phyloP scores from a whole-genome alignment of 2,888 invertebrate species.

The Rhagonycha lutea region DNA sequence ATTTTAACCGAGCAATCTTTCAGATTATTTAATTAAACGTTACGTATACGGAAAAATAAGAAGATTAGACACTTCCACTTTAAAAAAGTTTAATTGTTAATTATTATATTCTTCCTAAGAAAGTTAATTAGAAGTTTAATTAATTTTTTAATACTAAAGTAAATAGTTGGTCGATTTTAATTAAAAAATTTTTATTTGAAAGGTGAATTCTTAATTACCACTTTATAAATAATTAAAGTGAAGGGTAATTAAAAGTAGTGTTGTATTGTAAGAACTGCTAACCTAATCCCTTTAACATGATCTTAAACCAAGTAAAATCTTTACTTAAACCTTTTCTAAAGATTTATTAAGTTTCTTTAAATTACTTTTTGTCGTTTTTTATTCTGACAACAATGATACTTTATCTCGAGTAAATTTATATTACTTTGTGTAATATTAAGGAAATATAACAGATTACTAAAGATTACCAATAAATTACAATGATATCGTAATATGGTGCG shows the following conservation, averaged over 20 bases:
- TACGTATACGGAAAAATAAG: not conserved
- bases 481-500: no score
- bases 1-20: not conserved
- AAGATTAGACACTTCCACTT: not conserved
- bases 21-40: not conserved
- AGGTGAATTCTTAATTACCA: not conserved
- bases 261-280: not conserved
- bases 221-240: not conserved
- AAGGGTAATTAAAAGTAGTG: not conserved
- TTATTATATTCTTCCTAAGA: not conserved
- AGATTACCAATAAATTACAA: not conserved
- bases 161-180: not conserved
- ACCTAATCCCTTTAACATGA: not conserved
- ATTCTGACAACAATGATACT: not conserved
- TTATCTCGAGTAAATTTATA: not conserved
- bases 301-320: not conserved
- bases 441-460: not conserved
- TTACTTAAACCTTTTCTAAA: not conserved
- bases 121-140: not conserved
- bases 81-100: not conserved
- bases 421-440: not conserved
- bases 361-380: constrained; percentile 1
- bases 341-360: constrained; percentile 1
- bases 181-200: not conserved
- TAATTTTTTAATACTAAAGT: not conserved